These are phyloP conservation scores for Merluccius polli DNA, from an alignment of 2,797 vertebrate species.

Conservation along the genomic window DNA sequence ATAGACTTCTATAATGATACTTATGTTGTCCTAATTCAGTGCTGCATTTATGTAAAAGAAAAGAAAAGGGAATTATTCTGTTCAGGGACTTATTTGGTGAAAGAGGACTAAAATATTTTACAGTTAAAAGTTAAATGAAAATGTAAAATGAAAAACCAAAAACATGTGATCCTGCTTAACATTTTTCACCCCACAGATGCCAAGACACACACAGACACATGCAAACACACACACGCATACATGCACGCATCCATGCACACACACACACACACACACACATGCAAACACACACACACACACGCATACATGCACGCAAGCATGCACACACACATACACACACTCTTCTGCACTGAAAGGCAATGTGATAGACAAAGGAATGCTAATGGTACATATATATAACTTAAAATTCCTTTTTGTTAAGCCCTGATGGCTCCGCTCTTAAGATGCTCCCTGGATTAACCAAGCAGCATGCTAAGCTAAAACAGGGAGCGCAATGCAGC, in stretches of 20 bases:
- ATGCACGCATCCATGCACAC: slow-evolving; percentile 8
- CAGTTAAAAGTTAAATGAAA: neutral
- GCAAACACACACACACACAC: slow-evolving; percentile 1
- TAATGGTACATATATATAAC: too few species aligned
- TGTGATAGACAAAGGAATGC: too few species aligned
- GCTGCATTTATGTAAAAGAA: neutral
- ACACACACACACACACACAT: slow-evolving; percentile 7
- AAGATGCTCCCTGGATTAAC: too few species aligned
- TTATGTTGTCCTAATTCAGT: neutral
- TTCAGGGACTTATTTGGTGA: neutral
- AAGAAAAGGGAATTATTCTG: neutral
- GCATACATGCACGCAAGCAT: neutral
- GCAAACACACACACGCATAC: neutral
- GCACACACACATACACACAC: slow-evolving; percentile 3
- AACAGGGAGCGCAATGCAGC: too few species aligned
- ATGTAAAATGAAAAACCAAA: too few species aligned
- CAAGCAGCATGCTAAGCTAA: too few species aligned
- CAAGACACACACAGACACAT: neutral
- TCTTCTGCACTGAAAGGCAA: neutral
- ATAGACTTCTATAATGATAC: too few species aligned
- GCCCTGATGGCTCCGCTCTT: too few species aligned
- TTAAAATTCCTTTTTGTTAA: too few species aligned
- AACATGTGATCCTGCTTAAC: neutral
- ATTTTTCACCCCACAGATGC: neutral
- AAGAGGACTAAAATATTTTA: neutral